Conservation (phyloP, 1,140 invertebrate genomes). For the Theocolax elegans region DNA sequence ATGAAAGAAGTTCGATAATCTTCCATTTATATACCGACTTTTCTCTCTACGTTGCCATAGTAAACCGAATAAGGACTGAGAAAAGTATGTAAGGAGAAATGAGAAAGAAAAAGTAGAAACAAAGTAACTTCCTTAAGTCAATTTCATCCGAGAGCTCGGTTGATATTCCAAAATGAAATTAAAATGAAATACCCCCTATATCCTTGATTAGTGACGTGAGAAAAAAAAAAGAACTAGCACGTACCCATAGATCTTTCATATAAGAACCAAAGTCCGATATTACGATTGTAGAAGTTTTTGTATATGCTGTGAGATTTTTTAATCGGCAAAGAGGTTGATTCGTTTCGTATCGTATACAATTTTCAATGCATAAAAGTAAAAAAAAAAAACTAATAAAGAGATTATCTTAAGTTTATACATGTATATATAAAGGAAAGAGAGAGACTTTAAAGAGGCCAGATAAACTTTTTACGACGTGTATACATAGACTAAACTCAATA, state of each 20-base stretch:
- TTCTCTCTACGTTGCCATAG: conserved; percentile 11
- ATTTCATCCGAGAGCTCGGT: neutral
- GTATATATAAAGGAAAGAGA: neutral
- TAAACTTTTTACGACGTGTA: conserved; percentile 1
- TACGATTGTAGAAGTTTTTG: neutral
- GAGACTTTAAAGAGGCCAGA: neutral
- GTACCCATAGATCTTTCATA: conserved; percentile 11
- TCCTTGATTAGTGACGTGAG: conserved; percentile 2
- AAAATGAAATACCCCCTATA: neutral
- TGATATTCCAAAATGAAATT: neutral
- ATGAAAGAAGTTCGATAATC: conserved; percentile 37
- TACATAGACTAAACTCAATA: neutral
- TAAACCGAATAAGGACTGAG: too few relatives aligned
- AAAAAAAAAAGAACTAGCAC: too few relatives aligned
- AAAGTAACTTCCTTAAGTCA: conserved; percentile 5
- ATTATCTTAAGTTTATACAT: neutral
- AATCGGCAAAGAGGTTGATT: neutral
- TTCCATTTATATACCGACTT: conserved; percentile 30
- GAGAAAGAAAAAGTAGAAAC: neutral
- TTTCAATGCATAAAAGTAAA: neutral
- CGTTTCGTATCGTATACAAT: neutral
- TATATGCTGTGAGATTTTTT: neutral
- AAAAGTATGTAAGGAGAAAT: neutral
- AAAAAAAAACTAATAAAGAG: neutral
- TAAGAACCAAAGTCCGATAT: conserved; percentile 16